A percentile compares a stretch with the other conserved stretches of the same genome.
Evolutionary conservation across 2,113 vertebrate genomes (phyloP).

Genomic region (Stictonetta naevosa): DNA sequence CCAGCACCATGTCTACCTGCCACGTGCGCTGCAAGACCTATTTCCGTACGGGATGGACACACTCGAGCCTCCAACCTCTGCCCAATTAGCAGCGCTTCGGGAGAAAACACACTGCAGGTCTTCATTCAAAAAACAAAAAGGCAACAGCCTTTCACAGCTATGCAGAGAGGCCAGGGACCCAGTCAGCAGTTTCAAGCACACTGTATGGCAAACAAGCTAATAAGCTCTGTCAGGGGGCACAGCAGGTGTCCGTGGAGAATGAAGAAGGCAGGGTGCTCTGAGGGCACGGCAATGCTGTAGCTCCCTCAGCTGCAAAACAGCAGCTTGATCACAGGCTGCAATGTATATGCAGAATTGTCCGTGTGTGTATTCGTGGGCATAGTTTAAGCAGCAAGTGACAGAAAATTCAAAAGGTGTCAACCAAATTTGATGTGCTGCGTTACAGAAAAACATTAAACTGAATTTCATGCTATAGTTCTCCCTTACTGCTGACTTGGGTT

Average conservation of each 20-base stretch:
- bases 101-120: neutral
- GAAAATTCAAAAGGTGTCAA: neutral
- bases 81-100: too few relatives aligned
- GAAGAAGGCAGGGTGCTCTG: neutral
- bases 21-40: accelerated
- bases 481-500: neutral
- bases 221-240: neutral
- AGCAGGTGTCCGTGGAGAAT: neutral
- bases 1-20: neutral
- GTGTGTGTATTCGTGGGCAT: neutral
- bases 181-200: neutral
- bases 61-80: neutral
- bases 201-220: neutral
- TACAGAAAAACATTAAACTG: neutral
- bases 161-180: neutral
- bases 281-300: neutral
- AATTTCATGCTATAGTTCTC: neutral
- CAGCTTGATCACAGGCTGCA: neutral
- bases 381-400: neutral
- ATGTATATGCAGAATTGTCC: neutral
- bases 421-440: neutral
- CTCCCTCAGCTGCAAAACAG: neutral
- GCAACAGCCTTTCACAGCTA: neutral
- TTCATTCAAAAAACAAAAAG: neutral
- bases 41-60: neutral